Percentiles rank a stretch among this genome's conserved stretches.
These are phyloP conservation scores for Salticus scenicus DNA, from an alignment of 2,888 invertebrate genomes.

Conservation along the genomic window DNA sequence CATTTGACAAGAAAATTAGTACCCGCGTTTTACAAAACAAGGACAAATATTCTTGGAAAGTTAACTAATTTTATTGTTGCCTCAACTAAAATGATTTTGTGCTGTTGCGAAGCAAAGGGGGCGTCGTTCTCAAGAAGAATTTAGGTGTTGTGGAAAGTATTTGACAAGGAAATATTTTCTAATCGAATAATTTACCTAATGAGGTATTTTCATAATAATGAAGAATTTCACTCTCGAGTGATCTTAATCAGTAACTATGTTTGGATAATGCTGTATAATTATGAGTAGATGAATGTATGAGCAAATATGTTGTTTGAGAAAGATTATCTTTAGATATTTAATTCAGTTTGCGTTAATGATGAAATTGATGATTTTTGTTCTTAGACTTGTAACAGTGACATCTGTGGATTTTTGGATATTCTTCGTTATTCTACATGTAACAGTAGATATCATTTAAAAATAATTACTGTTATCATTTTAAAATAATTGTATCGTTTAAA, in stretches of 20 bases:
- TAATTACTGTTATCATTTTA: no score
- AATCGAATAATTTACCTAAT: neutral
- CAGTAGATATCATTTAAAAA: no score
- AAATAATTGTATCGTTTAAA: no score
- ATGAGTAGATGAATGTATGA: no score
- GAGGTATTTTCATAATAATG: neutral
- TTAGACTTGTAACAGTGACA: no score
- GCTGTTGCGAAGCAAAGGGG: neutral
- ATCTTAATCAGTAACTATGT: neutral
- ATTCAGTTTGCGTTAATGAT: no score
- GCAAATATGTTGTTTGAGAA: no score
- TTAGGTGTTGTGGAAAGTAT: neutral
- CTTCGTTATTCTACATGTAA: no score
- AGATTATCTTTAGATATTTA: no score
- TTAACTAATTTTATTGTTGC: neutral
- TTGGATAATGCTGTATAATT: no score
- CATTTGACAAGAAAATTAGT: slow-evolving; percentile 1
- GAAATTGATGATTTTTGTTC: no score
- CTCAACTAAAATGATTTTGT: neutral
- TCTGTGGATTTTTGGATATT: no score
- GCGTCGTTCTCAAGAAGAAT: neutral
- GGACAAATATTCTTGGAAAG: neutral
- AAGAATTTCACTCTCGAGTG: neutral
- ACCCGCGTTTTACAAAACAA: neutral
- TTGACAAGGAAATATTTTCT: neutral